Evolutionary conservation across 2,888 invertebrate genomes (phyloP), one percentile per base, ranked within the genome.

Genomic region (Sisyra nigra): DNA sequence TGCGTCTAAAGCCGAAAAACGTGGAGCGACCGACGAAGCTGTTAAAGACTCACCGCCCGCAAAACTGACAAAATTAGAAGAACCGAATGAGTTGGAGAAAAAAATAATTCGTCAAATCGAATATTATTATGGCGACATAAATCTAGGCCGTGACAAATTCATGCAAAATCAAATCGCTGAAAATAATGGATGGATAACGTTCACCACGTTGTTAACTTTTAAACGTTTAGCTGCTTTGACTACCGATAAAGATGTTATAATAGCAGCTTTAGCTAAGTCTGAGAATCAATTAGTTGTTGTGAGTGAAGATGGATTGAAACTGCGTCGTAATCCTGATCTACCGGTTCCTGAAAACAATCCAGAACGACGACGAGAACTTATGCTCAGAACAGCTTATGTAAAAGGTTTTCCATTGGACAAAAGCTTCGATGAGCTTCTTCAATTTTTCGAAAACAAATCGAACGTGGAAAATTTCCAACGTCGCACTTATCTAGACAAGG

Each of bases 141-240:
- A 98, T 64, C 68, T 98, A 41, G 80, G 82, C 1, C 74, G 84
- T 46, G 97, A 98, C 60, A 92, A 86, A 62, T 98, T 96, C 59
- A 67, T 98, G n/a, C 75, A 79, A 52, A 85, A 86, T 47, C 82
- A 92, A 63, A 74, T 85, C 1, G 76, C 76, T 51, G 68, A 85
- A 48, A 85, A 91, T 50, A 85, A 92, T 42, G 96, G 88, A 2
- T 91, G 97, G 97, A 75, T 98, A 14, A 75, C 87, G 0, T 59
- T 97, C 37, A 76, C 80, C 0, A 75, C 84, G 0, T 72, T 98
- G 62, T 65, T 85, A 38, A 89, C 79, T 46, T 98, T 97, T 60
- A 92, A 94, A 61, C 73, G 94, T 15, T 70, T 97, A 15, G 72
- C 81, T 0, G 65, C 72, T 29, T 58, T 96, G 10, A 72, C 78